These are phyloP conservation scores for Neotragus moschatus DNA, from an alignment of 2,113 vertebrate genomes.

Conservation along the genomic window DNA sequence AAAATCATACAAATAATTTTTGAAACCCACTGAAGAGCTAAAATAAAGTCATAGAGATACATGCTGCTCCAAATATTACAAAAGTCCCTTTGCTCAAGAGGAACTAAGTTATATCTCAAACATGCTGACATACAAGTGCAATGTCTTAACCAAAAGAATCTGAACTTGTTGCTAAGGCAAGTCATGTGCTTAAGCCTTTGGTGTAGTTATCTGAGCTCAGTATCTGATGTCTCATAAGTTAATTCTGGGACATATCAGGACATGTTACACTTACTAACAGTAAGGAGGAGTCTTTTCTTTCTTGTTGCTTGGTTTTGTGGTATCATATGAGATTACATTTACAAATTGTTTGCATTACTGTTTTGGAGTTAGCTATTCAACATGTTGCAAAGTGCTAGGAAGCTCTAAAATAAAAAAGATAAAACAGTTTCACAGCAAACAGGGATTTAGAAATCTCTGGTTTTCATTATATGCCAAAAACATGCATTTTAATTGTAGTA, in stretches of 20 bases:
- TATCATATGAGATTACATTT: not conserved
- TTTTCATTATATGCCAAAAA: not conserved
- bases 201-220: not conserved
- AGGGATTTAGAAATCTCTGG: not conserved
- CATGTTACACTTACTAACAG: not conserved
- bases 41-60: not conserved
- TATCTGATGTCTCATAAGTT: slow-evolving; percentile 4
- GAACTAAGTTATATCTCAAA: slow-evolving; percentile 2
- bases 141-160: not conserved
- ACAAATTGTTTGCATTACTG: not conserved
- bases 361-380: slow-evolving; percentile 9
- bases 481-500: not conserved
- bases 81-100: not conserved
- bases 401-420: not conserved
- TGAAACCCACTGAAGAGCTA: not conserved
- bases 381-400: not conserved
- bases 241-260: slow-evolving; percentile 22
- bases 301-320: not conserved
- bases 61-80: not conserved
- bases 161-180: not conserved
- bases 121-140: not conserved
- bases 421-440: not conserved
- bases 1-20: slow-evolving; percentile 10
- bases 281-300: not conserved
- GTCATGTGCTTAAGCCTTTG: not conserved